These are phyloP conservation scores for Novumbra hubbsi DNA, from an alignment of 2,797 vertebrate species.

Conservation along the genomic window DNA sequence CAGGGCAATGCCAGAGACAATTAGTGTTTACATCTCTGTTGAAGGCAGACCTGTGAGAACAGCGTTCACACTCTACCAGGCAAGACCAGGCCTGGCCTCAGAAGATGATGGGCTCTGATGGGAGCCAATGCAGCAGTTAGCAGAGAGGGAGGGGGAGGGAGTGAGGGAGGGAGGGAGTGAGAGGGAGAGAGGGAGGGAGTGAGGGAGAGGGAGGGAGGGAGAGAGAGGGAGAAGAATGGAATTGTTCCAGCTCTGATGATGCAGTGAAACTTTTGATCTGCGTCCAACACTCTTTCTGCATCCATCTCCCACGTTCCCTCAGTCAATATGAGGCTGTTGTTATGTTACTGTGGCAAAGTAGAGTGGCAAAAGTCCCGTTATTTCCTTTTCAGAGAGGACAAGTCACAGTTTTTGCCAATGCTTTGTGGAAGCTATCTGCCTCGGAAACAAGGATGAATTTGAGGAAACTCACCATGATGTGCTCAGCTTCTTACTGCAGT, in stretches of 20 bases:
- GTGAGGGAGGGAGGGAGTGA: neutral
- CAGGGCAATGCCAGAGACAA: constrained; percentile 64
- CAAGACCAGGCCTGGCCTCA: constrained; percentile 34
- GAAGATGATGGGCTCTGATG: constrained; percentile 34
- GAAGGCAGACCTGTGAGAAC: constrained; percentile 57
- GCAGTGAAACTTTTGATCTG: constrained; percentile 60
- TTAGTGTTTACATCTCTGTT: constrained; percentile 72
- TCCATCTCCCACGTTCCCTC: neutral
- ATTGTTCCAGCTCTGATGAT: constrained; percentile 50
- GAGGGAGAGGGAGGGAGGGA: too few relatives aligned
- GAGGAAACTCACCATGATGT: constrained; percentile 16
- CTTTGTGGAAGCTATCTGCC: constrained; percentile 30
- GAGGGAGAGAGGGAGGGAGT: too few relatives aligned
- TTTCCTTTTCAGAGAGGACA: constrained; percentile 42
- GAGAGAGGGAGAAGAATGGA: constrained; percentile 8
- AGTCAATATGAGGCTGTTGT: constrained; percentile 25
- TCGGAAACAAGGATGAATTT: neutral
- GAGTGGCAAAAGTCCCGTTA: constrained; percentile 52
- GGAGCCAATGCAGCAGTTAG: constrained; percentile 37
- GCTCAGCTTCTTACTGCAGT: constrained; percentile 51
- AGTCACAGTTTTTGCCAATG: constrained; percentile 42
- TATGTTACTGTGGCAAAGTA: constrained; percentile 43
- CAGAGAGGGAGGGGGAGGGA: constrained; percentile 6
- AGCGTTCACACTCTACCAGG: constrained; percentile 53
- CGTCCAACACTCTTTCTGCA: constrained; percentile 54